Evolutionary conservation across 2,888 invertebrate genomes (phyloP).

Genomic region (Phengaris alcon): DNA sequence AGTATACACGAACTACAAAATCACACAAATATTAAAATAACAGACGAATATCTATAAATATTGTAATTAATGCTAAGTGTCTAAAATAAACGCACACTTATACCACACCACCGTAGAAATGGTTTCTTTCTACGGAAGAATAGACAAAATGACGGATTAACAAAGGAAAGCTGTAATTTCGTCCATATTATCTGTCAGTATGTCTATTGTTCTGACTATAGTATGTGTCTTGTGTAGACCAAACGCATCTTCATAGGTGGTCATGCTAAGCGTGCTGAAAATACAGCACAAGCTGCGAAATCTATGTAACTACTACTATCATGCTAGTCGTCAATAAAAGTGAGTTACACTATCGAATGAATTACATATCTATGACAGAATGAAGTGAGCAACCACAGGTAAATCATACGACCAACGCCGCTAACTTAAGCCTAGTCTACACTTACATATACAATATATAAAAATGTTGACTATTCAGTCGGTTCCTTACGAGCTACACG

Average conservation of each 20-base stretch:
- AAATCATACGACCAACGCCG: conserved; percentile 47
- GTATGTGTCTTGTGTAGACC: too few relatives aligned
- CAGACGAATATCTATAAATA: conserved; percentile 26
- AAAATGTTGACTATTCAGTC: conserved; percentile 78
- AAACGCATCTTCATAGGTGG: too few relatives aligned
- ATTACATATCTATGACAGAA: conserved; percentile 28
- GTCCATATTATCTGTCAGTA: too few relatives aligned
- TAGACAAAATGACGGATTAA: too few relatives aligned
- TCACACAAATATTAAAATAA: conserved; percentile 20
- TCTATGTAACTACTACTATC: conserved; percentile 15
- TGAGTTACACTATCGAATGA: conserved; percentile 3
- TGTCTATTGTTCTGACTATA: too few relatives aligned
- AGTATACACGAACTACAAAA: conserved; percentile 21
- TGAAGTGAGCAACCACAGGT: conserved; percentile 28
- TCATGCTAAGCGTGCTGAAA: too few relatives aligned
- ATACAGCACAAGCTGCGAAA: not conserved
- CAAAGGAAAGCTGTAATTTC: too few relatives aligned
- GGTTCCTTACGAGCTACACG: conserved; percentile 66
- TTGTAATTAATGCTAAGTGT: conserved; percentile 23
- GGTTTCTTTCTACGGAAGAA: not conserved
- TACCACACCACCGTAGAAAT: not conserved
- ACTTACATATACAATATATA: conserved; percentile 61
- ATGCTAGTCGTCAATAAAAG: conserved; percentile 11
- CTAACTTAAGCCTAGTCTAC: conserved; percentile 55
- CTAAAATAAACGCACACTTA: not conserved